These are phyloP conservation scores for Gavia stellata DNA, from an alignment of 2,113 vertebrate genomes.

Conservation along the genomic window DNA sequence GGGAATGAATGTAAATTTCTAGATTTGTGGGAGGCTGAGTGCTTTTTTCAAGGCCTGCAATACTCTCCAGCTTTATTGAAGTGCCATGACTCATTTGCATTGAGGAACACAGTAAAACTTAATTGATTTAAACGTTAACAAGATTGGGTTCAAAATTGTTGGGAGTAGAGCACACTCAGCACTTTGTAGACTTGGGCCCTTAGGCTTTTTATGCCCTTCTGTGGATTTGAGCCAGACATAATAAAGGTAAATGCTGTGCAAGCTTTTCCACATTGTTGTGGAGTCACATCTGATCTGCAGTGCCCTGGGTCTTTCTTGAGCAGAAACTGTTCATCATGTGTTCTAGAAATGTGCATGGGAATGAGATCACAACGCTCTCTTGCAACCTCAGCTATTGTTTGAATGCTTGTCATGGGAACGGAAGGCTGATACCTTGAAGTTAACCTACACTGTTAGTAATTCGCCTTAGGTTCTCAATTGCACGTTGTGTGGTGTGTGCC, in stretches of 20 bases:
- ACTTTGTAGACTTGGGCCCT: background rate
- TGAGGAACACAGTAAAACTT: background rate
- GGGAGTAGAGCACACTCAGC: background rate
- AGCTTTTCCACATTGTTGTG: background rate
- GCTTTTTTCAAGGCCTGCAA: background rate
- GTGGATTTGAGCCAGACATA: slow-evolving; percentile 3
- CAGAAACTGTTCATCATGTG: background rate
- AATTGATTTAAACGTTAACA: slow-evolving; percentile 23
- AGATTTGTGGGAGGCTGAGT: background rate
- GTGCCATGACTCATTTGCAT: background rate
- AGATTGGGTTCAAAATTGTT: background rate
- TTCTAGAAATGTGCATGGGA: background rate
- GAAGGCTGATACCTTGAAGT: background rate
- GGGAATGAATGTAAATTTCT: background rate
- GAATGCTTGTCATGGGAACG: background rate
- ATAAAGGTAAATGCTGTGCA: slow-evolving; percentile 46
- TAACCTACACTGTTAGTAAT: background rate
- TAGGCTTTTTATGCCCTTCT: slow-evolving; percentile 6
- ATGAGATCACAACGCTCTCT: background rate
- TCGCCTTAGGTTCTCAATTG: background rate
- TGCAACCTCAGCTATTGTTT: background rate
- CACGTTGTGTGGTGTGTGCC: background rate
- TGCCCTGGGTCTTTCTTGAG: slow-evolving; percentile 1
- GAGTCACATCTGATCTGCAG: background rate
- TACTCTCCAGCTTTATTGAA: background rate